A percentile compares a stretch with the other conserved stretches of the same genome.
phyloP scores from a whole-genome alignment of 2,888 invertebrate species.

The Acanthosoma haemorrhoidale region DNA sequence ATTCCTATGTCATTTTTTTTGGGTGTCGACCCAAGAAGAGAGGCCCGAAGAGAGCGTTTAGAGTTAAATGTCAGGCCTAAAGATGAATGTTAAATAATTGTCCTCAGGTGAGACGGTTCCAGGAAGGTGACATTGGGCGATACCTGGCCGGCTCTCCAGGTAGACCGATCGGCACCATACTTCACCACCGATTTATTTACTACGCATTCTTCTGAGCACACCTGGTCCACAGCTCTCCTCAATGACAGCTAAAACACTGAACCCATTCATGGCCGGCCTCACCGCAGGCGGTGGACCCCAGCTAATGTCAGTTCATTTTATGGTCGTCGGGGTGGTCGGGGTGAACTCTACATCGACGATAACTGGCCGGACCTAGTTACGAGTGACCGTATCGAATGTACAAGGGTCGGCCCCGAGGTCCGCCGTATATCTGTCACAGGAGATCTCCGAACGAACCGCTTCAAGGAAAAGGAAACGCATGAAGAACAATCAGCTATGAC shows the following conservation, averaged over 20 bases:
- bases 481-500: too few relatives aligned
- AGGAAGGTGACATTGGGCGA: not conserved
- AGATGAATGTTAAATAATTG: constrained; percentile 14
- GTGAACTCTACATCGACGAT: constrained; percentile 3
- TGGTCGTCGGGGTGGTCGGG: not conserved
- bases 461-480: too few relatives aligned
- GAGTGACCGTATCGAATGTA: too few relatives aligned
- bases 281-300: not conserved
- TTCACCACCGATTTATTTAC: constrained; percentile 2
- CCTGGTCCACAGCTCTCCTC: constrained; percentile 5
- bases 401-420: too few relatives aligned
- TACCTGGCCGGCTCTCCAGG: not conserved
- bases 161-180: constrained; percentile 3
- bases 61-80: constrained; percentile 12
- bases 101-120: not conserved
- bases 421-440: too few relatives aligned
- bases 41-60: not conserved
- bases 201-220: constrained; percentile 5
- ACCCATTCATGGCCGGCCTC: not conserved
- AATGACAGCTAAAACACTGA: constrained; percentile 14
- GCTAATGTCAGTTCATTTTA: not conserved
- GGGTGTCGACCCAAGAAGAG: not conserved
- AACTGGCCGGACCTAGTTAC: too few relatives aligned
- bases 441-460: too few relatives aligned
- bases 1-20: too few relatives aligned